Evolutionary conservation across 2,888 invertebrate species (phyloP).

Genomic region (Synanthedon vespiformis): DNA sequence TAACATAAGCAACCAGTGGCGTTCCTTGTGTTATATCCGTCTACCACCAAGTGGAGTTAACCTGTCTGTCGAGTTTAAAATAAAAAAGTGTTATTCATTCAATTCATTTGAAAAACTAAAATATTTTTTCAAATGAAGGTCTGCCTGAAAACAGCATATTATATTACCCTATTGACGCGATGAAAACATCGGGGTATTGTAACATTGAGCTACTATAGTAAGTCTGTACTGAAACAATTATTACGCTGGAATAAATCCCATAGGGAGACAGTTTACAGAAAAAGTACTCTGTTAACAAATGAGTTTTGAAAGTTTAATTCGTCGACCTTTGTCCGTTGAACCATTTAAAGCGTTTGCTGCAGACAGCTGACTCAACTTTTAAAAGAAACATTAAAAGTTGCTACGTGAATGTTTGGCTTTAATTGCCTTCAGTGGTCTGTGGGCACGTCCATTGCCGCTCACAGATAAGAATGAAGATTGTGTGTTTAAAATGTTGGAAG

Average conservation of each 20-base stretch:
- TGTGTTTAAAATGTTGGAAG: not conserved
- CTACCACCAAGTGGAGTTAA: too few species aligned
- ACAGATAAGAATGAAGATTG: not conserved
- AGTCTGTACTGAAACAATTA: too few species aligned
- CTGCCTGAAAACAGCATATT: too few species aligned
- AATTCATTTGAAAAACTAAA: too few species aligned
- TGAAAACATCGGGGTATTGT: too few species aligned
- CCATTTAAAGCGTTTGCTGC: not conserved
- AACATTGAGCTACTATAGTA: too few species aligned
- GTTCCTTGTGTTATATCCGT: too few species aligned
- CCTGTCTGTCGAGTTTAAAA: too few species aligned
- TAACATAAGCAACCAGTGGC: too few species aligned
- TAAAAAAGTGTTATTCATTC: too few species aligned
- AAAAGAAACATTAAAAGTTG: conserved; percentile 24
- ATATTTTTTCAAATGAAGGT: too few species aligned
- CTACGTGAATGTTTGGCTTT: conserved; percentile 5
- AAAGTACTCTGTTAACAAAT: not conserved
- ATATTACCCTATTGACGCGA: too few species aligned
- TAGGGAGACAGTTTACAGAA: not conserved
- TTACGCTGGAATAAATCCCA: not conserved
- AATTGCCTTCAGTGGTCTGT: not conserved
- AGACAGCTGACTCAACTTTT: conserved; percentile 9
- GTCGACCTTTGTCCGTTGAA: not conserved
- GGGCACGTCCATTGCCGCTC: not conserved
- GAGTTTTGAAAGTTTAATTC: not conserved